Evolutionary conservation across 2,888 invertebrate genomes (phyloP).

Genomic region (Villa cingulata): DNA sequence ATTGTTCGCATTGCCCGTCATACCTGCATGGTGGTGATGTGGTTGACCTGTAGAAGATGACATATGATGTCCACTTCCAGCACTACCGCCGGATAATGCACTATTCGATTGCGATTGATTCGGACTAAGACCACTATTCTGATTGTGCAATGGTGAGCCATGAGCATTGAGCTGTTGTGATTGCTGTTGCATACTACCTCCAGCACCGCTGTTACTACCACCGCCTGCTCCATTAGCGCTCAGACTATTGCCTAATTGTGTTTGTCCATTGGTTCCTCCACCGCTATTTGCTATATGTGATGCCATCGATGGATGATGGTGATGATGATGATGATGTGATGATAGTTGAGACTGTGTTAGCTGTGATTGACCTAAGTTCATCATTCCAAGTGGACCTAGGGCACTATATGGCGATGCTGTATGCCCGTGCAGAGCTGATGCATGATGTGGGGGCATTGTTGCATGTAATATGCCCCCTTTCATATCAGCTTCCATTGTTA

Average conservation of each 20-base stretch:
- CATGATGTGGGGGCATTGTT: slow-evolving; percentile 74
- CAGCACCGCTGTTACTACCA: slow-evolving; percentile 7
- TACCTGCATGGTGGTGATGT: slow-evolving; percentile 36
- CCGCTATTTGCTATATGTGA: slow-evolving; percentile 26
- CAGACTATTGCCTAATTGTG: slow-evolving; percentile 16
- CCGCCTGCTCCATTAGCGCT: not conserved
- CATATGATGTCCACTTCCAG: slow-evolving; percentile 33
- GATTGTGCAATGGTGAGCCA: slow-evolving; percentile 31
- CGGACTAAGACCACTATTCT: slow-evolving; percentile 34
- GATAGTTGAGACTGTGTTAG: slow-evolving; percentile 46
- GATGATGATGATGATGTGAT: slow-evolving; percentile 44
- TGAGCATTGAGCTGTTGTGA: slow-evolving; percentile 24
- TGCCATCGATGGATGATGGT: slow-evolving; percentile 27
- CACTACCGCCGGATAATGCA: slow-evolving; percentile 24
- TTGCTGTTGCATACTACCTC: slow-evolving; percentile 15
- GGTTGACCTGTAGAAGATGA: slow-evolving; percentile 41
- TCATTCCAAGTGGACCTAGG: slow-evolving; percentile 57
- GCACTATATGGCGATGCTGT: slow-evolving; percentile 50
- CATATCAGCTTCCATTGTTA: slow-evolving; percentile 85
- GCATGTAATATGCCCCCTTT: slow-evolving; percentile 79
- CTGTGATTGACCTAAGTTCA: slow-evolving; percentile 51
- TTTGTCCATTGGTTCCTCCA: slow-evolving; percentile 17
- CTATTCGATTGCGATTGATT: slow-evolving; percentile 22
- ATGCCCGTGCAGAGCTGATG: slow-evolving; percentile 48
- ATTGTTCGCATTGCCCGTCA: slow-evolving; percentile 37